phyloP scores from a whole-genome alignment of 2,797 vertebrate species.

The Syngnathus acus region DNA sequence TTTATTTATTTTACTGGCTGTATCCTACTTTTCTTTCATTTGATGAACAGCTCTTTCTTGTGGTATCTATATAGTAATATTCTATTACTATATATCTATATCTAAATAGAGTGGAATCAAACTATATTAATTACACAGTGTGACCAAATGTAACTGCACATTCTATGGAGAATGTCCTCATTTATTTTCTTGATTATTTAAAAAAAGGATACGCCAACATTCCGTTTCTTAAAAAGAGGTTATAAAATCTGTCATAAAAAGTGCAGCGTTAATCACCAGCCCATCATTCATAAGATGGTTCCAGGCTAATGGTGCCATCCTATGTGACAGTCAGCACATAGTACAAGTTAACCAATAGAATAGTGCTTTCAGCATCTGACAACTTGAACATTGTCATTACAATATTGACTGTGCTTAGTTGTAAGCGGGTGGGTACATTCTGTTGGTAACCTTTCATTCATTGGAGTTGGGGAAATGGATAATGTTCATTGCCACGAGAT shows the following conservation, averaged over 20 bases:
- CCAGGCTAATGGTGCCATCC: background rate
- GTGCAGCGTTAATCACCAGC: background rate
- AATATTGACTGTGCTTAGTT: background rate
- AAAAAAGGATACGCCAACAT: background rate
- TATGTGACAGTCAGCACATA: slow-evolving; percentile 4
- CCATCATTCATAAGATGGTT: background rate
- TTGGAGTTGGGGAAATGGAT: background rate
- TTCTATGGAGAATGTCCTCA: background rate
- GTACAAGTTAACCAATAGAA: slow-evolving; percentile 13
- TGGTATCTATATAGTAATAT: background rate
- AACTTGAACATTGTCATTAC: background rate
- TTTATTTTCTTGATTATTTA: background rate
- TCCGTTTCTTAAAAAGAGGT: background rate
- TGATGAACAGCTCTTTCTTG: background rate
- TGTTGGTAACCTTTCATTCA: background rate
- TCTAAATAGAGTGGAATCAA: background rate
- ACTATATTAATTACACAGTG: background rate
- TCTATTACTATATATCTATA: background rate
- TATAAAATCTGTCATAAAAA: slow-evolving; percentile 5
- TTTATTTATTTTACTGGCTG: background rate
- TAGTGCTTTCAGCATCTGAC: background rate
- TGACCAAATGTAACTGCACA: background rate
- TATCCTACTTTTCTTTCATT: background rate
- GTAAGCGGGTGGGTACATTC: background rate
- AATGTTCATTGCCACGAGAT: background rate